Evolutionary conservation across 1,140 invertebrate species (phyloP), one percentile per base, ranked within the genome.

Genomic region (Neotoxoptera formosana): DNA sequence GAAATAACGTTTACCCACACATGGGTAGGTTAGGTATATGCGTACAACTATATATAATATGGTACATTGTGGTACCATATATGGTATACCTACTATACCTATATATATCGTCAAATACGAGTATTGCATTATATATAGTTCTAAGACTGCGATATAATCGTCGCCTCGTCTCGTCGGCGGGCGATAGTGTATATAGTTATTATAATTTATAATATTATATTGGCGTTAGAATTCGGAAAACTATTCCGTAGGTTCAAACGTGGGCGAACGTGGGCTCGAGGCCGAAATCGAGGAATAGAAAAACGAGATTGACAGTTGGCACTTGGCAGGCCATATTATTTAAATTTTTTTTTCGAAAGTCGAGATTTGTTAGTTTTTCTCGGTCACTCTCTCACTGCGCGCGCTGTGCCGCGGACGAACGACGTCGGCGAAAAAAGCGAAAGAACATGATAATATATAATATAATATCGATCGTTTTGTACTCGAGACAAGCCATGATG

Each of bases 291-390:
- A 76, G 60, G n/a, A n/a, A 76, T 4, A 17, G 6, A 67, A 45
- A 45, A 45, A 60, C 36, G 36, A 90, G 89, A 67, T 45, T 67
- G 89, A 67, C 89, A n/a, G 89, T 90, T 67, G 56, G 41, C 56
- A 90, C n/a, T n/a, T n/a, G n/a, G n/a, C n/a, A n/a, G n/a, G 41
- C 2, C 41, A 41, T 90, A n/a, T 90, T 67, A 88, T 21, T 30
- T n/a, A n/a, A n/a, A 7, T 48, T 25, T 45, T 90, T 60, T 56
- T 60, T 90, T 90, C 14, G 53, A 67, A 90, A 90, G 89, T 90
- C 14, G 34, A 53, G n/a, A 84, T n/a, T 76, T 76, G 60, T 76
- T 76, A 14, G 14, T n/a, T 76, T n/a, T n/a, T n/a, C 30, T 1
- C 60, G 30, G 60, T 14, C 8, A 67, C 30, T 67, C 56, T 30